Conservation (phyloP, 2,113 vertebrate species). For the Ochotona curzoniae region DNA sequence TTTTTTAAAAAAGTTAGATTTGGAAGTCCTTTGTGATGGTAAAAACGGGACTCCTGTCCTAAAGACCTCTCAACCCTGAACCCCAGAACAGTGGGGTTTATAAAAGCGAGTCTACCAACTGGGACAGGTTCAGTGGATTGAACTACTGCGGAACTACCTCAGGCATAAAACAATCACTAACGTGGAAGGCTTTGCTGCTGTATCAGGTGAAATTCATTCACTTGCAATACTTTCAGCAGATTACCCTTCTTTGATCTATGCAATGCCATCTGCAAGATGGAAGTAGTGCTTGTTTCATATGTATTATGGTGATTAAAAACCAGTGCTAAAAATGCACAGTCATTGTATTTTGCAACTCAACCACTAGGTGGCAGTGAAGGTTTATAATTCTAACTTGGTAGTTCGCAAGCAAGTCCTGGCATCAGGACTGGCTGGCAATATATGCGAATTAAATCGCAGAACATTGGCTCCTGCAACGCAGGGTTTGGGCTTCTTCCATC, state of each 20-base stretch:
- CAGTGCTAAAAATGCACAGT: not conserved
- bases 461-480: no score
- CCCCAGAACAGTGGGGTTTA: no score
- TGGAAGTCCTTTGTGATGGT: no score
- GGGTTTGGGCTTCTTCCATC: no score
- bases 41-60: no score
- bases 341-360: not conserved
- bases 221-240: not conserved
- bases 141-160: no score
- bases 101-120: no score
- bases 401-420: not conserved
- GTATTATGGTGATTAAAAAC: not conserved
- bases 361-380: conserved; percentile 56
- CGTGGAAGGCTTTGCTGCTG: no score
- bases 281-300: not conserved
- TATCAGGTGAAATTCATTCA: not conserved
- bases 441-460: not conserved
- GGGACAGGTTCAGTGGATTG: no score
- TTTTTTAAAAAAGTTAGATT: no score
- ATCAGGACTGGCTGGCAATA: not conserved
- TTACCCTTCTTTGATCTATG: not conserved
- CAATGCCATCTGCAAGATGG: conserved; percentile 30
- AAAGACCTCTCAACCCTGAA: no score
- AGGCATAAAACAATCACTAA: no score
- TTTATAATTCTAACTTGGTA: not conserved